phyloP scores from a whole-genome alignment of 1,140 invertebrate species.

The Anastrepha obliqua region DNA sequence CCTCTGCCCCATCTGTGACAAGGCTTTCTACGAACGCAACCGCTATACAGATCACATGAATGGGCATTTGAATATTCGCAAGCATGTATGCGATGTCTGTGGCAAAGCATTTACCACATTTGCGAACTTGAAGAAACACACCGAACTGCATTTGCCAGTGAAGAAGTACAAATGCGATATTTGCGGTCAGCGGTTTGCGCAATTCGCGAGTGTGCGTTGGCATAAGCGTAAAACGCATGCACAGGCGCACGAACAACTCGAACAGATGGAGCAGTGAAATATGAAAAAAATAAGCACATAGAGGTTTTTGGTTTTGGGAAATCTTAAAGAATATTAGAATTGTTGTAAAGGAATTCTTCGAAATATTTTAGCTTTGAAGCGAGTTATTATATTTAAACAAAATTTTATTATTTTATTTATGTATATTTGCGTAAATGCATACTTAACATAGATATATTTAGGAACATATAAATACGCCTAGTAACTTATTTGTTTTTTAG shows the following conservation, averaged over 20 bases:
- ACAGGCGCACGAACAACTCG: not conserved
- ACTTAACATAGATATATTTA: no score
- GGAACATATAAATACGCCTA: no score
- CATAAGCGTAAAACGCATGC: constrained; percentile 58
- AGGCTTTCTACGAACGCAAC: constrained; percentile 71
- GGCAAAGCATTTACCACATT: constrained; percentile 70
- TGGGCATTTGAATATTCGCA: constrained; percentile 69
- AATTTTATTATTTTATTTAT: no score
- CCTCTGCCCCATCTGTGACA: constrained; percentile 69
- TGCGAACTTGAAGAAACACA: constrained; percentile 70
- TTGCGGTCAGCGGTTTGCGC: constrained; percentile 68
- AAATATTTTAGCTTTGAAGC: not conserved
- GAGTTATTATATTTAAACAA: no score
- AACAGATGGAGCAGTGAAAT: constrained; percentile 44
- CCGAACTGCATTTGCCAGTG: constrained; percentile 66
- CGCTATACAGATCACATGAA: constrained; percentile 72
- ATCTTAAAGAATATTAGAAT: not conserved
- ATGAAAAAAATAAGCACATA: not conserved
- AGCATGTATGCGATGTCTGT: constrained; percentile 70
- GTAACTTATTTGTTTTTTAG: no score
- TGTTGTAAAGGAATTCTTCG: not conserved
- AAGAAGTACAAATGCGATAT: constrained; percentile 69
- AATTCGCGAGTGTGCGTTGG: constrained; percentile 70
- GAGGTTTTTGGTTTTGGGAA: no score
- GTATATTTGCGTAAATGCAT: no score